Conservation (phyloP, 92 coral and sea anemone genomes). For the Heliopora coerulea region DNA sequence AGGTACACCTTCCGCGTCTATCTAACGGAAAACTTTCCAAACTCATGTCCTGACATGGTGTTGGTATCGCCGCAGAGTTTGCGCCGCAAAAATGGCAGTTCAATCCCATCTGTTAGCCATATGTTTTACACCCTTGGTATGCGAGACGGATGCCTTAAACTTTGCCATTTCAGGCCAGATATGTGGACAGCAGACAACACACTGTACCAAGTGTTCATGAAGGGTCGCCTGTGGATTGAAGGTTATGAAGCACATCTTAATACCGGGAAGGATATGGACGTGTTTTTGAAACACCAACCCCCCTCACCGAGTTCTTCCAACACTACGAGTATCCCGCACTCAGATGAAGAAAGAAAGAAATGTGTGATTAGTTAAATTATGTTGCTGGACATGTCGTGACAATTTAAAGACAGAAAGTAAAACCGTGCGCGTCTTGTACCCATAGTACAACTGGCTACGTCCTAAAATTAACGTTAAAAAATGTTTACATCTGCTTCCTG, state of each 20-base stretch:
- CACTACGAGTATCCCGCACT: too few relatives aligned
- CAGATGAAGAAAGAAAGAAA: too few relatives aligned
- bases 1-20: slow-evolving; percentile 32
- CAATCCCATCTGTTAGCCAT: neutral
- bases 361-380: too few relatives aligned
- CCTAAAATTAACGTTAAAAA: too few relatives aligned
- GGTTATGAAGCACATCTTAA: slow-evolving; percentile 39
- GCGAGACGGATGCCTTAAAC: slow-evolving; percentile 19
- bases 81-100: slow-evolving; percentile 7
- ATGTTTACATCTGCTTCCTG: too few relatives aligned
- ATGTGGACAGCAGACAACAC: slow-evolving; percentile 45
- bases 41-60: slow-evolving; percentile 50
- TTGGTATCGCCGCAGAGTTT: slow-evolving; percentile 14
- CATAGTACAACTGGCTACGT: too few relatives aligned
- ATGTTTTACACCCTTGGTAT: slow-evolving; percentile 8
- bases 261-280: slow-evolving; percentile 41
- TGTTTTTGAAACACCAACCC: slow-evolving; percentile 13
- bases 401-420: too few relatives aligned
- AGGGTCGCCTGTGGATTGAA: slow-evolving; percentile 51
- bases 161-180: slow-evolving; percentile 34
- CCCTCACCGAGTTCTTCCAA: too few relatives aligned
- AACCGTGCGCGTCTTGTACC: too few relatives aligned
- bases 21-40: slow-evolving; percentile 42
- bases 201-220: slow-evolving; percentile 47
- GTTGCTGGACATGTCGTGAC: too few relatives aligned